These are phyloP conservation scores for Dunckerocampus dactyliophorus DNA, from an alignment of 2,113 vertebrate species.

Conservation along the genomic window DNA sequence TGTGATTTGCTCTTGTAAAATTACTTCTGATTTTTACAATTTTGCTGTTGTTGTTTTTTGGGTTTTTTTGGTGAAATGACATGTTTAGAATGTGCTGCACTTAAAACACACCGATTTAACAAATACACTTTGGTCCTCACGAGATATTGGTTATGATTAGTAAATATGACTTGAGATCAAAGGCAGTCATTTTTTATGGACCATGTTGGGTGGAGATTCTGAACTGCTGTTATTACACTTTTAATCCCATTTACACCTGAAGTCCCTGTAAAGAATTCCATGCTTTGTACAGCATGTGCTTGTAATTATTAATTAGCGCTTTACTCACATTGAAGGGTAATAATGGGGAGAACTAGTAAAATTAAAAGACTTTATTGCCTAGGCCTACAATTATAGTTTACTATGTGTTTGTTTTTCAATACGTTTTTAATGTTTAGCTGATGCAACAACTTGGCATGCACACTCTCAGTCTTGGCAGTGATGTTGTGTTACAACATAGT, in stretches of 20 bases:
- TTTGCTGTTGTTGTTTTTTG: no score
- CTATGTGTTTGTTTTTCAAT: conserved; percentile 76
- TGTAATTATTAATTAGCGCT: conserved; percentile 73
- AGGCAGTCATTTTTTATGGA: neutral
- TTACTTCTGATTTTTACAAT: no score
- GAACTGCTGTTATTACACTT: conserved; percentile 31
- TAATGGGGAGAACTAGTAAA: conserved; percentile 62
- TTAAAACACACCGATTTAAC: neutral
- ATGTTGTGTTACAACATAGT: conserved; percentile 21
- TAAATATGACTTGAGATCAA: neutral
- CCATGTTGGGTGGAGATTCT: neutral
- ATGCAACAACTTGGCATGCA: conserved; percentile 61
- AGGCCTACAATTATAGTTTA: conserved; percentile 72
- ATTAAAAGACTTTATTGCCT: conserved; percentile 49
- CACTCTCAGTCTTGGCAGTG: conserved; percentile 10
- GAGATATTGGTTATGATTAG: neutral
- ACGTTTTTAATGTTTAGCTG: conserved; percentile 55
- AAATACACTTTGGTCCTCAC: neutral
- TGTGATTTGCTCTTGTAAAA: no score
- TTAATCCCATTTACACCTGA: conserved; percentile 59
- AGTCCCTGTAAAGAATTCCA: conserved; percentile 54
- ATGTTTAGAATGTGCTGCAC: no score
- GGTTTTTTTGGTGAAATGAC: no score
- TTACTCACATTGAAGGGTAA: conserved; percentile 60
- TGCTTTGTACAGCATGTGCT: conserved; percentile 61